Conservation (phyloP, 2,797 vertebrate genomes). For the Chloroceryle amazona region DNA sequence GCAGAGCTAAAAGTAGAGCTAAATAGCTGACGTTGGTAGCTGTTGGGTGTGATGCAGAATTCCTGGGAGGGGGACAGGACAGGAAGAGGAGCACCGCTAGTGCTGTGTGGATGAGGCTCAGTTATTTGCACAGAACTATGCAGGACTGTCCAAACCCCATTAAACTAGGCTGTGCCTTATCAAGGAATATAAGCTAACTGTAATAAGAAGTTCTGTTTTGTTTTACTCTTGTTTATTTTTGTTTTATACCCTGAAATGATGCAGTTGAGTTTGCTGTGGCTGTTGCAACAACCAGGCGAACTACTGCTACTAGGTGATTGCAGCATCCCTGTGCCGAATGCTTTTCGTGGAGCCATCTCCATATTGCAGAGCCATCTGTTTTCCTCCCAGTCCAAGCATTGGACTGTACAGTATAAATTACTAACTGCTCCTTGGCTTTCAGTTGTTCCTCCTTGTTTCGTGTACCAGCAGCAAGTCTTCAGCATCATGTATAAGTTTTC, state of each 20-base stretch:
- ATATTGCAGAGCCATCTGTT: conserved; percentile 73
- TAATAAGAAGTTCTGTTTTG: background rate
- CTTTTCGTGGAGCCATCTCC: conserved; percentile 55
- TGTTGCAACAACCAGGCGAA: background rate
- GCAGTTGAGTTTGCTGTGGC: background rate
- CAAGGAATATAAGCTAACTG: background rate
- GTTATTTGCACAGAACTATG: background rate
- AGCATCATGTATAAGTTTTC: background rate
- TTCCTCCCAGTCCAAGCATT: conserved; percentile 50
- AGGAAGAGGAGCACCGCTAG: background rate
- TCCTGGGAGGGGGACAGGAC: background rate
- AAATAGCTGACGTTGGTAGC: conserved; percentile 31
- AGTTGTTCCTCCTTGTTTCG: conserved; percentile 55
- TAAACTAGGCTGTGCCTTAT: background rate
- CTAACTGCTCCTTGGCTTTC: conserved; percentile 19
- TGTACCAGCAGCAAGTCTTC: conserved; percentile 29
- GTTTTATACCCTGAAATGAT: background rate
- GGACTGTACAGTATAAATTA: conserved; percentile 46
- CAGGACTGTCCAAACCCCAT: background rate
- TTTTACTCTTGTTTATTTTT: background rate
- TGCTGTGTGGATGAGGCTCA: rapidly evolving
- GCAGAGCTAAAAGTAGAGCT: conserved; percentile 50
- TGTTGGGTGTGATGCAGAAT: background rate
- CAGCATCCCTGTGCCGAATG: background rate
- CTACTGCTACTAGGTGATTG: background rate